A percentile compares a stretch with the other conserved stretches of the same genome.
These are phyloP conservation scores for Melanerpes formicivorus DNA, from an alignment of 2,113 vertebrate genomes.

Conservation along the genomic window DNA sequence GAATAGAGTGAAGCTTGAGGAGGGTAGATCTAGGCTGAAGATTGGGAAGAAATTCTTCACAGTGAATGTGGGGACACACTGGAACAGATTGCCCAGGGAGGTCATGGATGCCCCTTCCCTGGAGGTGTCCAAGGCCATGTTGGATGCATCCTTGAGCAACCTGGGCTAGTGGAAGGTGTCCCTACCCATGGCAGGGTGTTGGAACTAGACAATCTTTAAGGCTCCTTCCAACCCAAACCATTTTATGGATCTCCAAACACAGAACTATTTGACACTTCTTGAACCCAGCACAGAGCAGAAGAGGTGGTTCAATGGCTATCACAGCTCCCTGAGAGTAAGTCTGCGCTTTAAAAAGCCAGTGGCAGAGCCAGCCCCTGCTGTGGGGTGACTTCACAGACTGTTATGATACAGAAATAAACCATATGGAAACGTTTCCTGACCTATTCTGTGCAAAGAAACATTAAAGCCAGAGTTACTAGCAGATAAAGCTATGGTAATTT, in stretches of 20 bases:
- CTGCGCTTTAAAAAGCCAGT: background rate
- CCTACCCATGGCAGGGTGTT: too few species aligned
- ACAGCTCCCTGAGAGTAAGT: background rate
- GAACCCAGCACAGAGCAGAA: background rate
- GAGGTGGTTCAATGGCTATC: background rate
- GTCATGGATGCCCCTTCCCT: too few species aligned
- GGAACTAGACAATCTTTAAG: too few species aligned
- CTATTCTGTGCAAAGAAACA: background rate
- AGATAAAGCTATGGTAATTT: background rate
- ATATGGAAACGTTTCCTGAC: background rate
- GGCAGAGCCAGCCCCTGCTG: background rate
- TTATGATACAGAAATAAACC: background rate
- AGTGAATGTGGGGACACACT: too few species aligned
- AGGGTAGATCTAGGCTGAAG: too few species aligned
- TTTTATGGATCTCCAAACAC: background rate
- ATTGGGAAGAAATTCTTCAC: too few species aligned
- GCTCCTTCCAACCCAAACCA: too few species aligned
- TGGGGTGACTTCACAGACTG: background rate
- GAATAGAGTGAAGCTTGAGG: too few species aligned
- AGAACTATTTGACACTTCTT: background rate
- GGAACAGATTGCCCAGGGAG: too few species aligned
- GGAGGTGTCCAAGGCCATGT: too few species aligned
- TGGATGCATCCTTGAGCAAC: too few species aligned
- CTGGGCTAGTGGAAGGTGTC: too few species aligned
- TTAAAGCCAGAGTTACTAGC: background rate